A percentile compares a stretch with the other conserved stretches of the same genome.
phyloP scores from a whole-genome alignment of 2,888 invertebrate genomes.

The Tinea pellionella region DNA sequence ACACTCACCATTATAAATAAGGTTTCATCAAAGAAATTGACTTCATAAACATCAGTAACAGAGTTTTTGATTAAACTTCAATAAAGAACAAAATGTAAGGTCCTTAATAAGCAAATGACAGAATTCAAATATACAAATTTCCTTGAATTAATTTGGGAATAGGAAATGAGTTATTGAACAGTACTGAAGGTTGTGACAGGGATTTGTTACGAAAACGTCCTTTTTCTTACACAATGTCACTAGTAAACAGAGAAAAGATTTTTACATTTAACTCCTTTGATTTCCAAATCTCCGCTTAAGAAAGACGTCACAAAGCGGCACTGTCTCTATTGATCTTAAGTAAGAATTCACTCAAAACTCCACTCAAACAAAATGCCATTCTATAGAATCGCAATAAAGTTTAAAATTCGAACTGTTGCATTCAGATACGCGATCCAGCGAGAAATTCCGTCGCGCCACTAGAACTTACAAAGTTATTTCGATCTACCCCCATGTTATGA shows the following conservation, averaged over 20 bases:
- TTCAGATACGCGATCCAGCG: conserved; percentile 10
- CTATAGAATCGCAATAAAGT: conserved; percentile 29
- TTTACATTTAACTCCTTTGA: conserved; percentile 35
- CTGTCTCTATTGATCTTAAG: conserved; percentile 16
- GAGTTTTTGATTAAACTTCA: neutral
- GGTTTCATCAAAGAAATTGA: neutral
- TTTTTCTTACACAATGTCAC: conserved; percentile 25
- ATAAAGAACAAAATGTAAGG: neutral
- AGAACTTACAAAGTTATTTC: conserved; percentile 34
- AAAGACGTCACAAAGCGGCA: conserved; percentile 13
- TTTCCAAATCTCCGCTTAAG: conserved; percentile 30
- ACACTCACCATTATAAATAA: too few species aligned
- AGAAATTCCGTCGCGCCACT: conserved; percentile 14
- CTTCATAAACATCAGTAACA: neutral
- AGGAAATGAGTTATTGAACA: neutral
- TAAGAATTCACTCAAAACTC: neutral
- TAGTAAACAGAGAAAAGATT: conserved; percentile 29
- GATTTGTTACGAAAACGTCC: conserved; percentile 18
- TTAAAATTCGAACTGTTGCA: conserved; percentile 24
- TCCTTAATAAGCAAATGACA: neutral
- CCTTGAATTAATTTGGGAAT: neutral
- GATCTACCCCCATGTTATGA: conserved; percentile 56
- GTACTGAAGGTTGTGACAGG: neutral
- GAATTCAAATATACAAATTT: neutral
- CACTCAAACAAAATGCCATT: conserved; percentile 4